Conservation (phyloP, 2,797 vertebrate genomes). For the Borostomias antarcticus region DNA sequence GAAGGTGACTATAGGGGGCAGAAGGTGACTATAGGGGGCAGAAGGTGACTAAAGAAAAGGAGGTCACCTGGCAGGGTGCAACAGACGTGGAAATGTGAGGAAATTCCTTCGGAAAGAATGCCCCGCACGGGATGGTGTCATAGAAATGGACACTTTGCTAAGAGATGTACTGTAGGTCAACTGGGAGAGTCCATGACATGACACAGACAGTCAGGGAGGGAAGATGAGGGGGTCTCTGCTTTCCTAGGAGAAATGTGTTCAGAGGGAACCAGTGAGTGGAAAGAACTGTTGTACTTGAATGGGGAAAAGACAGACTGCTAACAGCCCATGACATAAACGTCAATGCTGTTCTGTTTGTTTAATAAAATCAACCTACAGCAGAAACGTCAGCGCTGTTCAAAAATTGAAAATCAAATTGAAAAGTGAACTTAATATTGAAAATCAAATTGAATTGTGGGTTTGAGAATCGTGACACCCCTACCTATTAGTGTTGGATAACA, state of each 20-base stretch:
- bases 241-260: conserved; percentile 24
- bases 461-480: too few species aligned
- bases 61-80: background rate
- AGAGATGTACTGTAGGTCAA: conserved; percentile 25
- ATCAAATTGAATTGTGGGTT: too few species aligned
- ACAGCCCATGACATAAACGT: background rate
- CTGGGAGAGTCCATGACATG: conserved; percentile 9
- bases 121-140: conserved; percentile 28
- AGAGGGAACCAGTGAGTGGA: conserved; percentile 2
- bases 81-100: conserved; percentile 11
- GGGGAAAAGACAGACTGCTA: too few species aligned
- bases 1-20: too few species aligned
- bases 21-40: background rate
- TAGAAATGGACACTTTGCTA: conserved; percentile 31
- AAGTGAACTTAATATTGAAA: too few species aligned
- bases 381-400: too few species aligned
- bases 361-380: too few species aligned
- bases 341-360: background rate
- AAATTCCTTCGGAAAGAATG: conserved; percentile 26
- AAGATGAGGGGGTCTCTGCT: conserved; percentile 19
- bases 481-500: background rate
- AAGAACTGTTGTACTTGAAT: conserved; percentile 12
- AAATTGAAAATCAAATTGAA: too few species aligned
- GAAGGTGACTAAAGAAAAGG: background rate
- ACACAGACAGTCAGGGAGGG: background rate